Percentiles rank a stretch among this genome's conserved stretches.
These are phyloP conservation scores for Monomorium pharaonis DNA, from an alignment of 1,140 invertebrate genomes.

Conservation along the genomic window DNA sequence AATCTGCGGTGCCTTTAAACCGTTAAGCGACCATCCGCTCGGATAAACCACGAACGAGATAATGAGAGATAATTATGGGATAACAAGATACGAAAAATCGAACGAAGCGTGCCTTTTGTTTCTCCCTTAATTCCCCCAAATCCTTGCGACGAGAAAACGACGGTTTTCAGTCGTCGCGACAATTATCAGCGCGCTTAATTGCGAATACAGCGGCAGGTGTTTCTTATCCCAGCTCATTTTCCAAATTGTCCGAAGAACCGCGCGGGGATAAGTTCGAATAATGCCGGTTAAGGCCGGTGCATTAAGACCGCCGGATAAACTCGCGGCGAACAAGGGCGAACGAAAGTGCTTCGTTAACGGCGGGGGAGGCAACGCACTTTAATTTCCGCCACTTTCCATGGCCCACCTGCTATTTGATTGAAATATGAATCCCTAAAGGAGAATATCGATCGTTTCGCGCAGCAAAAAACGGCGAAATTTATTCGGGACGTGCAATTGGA, in stretches of 20 bases:
- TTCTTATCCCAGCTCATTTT: conserved; percentile 59
- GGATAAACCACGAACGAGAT: neutral
- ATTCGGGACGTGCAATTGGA: neutral
- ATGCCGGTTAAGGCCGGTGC: conserved; percentile 35
- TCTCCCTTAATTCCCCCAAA: neutral
- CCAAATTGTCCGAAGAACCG: conserved; percentile 61
- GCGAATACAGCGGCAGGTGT: conserved; percentile 58
- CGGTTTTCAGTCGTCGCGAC: conserved; percentile 12
- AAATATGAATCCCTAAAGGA: conserved; percentile 39
- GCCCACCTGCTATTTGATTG: conserved; percentile 54
- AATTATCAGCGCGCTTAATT: conserved; percentile 48
- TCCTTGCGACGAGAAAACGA: neutral
- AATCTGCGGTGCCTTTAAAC: neutral
- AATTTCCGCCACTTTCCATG: conserved; percentile 46
- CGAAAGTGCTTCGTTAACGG: conserved; percentile 58
- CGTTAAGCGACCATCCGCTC: neutral
- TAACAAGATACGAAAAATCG: neutral
- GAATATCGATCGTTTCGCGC: conserved; percentile 14
- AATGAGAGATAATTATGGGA: neutral
- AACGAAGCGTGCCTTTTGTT: neutral
- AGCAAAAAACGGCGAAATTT: neutral
- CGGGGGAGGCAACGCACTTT: conserved; percentile 33
- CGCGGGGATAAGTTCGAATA: conserved; percentile 31
- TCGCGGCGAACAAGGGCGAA: conserved; percentile 18
- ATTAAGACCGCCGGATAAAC: conserved; percentile 52